Evolutionary conservation across 1,140 invertebrate genomes (phyloP).

Genomic region (Colletes gigas): DNA sequence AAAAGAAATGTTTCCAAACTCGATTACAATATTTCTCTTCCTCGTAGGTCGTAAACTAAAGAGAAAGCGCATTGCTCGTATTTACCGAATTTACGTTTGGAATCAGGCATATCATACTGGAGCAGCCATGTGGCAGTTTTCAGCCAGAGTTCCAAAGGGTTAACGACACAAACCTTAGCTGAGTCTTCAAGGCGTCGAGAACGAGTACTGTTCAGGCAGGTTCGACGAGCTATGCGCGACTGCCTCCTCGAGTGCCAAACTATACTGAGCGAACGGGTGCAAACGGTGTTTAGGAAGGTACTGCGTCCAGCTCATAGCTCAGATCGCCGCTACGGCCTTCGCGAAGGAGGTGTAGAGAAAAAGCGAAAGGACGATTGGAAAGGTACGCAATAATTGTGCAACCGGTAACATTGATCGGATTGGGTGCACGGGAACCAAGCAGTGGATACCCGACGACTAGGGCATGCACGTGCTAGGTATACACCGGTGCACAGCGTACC

Average conservation of each 20-base stretch:
- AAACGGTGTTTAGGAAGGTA: neutral
- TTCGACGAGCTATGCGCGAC: neutral
- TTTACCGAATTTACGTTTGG: too few relatives aligned
- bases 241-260: neutral
- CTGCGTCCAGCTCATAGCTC: neutral
- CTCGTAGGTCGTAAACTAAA: too few relatives aligned
- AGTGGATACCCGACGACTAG: slow-evolving; percentile 26
- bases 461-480: slow-evolving; percentile 46
- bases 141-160: neutral
- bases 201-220: neutral
- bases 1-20: too few relatives aligned
- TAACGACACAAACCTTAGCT: neutral
- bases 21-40: too few relatives aligned
- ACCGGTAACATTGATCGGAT: slow-evolving; percentile 36
- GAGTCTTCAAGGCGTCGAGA: neutral
- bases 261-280: neutral
- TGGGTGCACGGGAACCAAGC: neutral
- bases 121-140: too few relatives aligned
- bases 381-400: slow-evolving; percentile 45
- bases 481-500: neutral
- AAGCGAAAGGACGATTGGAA: slow-evolving; percentile 58
- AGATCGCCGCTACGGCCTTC: neutral
- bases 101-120: too few relatives aligned
- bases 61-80: too few relatives aligned
- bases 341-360: slow-evolving; percentile 30